These are phyloP conservation scores for Apodemia zela DNA, from an alignment of 2,888 invertebrate species.

Conservation along the genomic window DNA sequence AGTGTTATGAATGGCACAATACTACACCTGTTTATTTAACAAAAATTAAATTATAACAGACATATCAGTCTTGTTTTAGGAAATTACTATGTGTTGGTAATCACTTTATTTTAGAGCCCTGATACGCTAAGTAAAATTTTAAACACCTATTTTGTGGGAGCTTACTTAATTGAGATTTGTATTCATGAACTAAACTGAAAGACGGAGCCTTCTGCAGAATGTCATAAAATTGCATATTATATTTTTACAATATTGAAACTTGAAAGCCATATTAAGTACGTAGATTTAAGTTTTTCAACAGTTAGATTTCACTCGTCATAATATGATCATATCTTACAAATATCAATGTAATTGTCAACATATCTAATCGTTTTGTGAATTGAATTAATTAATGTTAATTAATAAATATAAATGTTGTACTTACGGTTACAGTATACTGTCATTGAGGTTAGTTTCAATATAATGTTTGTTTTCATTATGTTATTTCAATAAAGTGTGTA, in stretches of 20 bases:
- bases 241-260: slow-evolving; percentile 5
- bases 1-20: too few species aligned
- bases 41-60: too few species aligned
- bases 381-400: slow-evolving; percentile 72
- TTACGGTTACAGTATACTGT: slow-evolving; percentile 74
- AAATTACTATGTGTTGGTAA: too few species aligned
- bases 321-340: slow-evolving; percentile 65
- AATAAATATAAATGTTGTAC: slow-evolving; percentile 72
- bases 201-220: slow-evolving; percentile 9
- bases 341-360: slow-evolving; percentile 73
- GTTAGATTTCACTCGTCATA: slow-evolving; percentile 34
- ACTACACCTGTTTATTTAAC: too few species aligned
- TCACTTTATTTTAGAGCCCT: neutral
- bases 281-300: slow-evolving; percentile 11
- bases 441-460: slow-evolving; percentile 68
- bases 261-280: neutral
- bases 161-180: neutral
- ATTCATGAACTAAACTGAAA: neutral
- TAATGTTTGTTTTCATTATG: slow-evolving; percentile 77
- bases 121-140: neutral
- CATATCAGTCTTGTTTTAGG: too few species aligned
- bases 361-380: slow-evolving; percentile 76
- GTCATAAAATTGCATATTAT: neutral
- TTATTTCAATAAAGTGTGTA: slow-evolving; percentile 81
- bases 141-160: neutral